Percentiles rank a stretch among this genome's conserved stretches.
These are phyloP conservation scores for Oryzias dopingdopingensis DNA, from an alignment of 2,797 vertebrate genomes.

Conservation along the genomic window DNA sequence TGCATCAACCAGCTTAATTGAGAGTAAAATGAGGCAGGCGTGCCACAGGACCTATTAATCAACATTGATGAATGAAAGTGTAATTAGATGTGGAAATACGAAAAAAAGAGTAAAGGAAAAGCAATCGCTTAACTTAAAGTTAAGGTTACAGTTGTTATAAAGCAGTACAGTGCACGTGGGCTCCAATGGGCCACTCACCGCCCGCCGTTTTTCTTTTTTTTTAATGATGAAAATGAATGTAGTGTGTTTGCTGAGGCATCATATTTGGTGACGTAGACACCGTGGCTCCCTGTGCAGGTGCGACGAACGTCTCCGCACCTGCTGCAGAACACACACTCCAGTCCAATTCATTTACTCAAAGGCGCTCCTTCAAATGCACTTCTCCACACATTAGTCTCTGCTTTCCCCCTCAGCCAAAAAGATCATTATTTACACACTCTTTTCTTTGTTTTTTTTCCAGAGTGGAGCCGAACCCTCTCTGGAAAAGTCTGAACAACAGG, in stretches of 20 bases:
- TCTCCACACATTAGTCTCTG: conserved; percentile 45
- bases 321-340: conserved; percentile 46
- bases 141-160: conserved; percentile 65
- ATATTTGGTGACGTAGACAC: conserved; percentile 58
- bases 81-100: conserved; percentile 82
- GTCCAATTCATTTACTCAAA: conserved; percentile 64
- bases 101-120: conserved; percentile 43
- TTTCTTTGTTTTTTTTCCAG: too few species aligned
- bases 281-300: conserved; percentile 48
- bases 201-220: conserved; percentile 22
- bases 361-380: conserved; percentile 50
- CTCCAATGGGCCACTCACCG: conserved; percentile 12
- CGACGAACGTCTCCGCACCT: conserved; percentile 61
- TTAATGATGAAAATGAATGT: conserved; percentile 19
- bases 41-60: conserved; percentile 82
- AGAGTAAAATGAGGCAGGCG: conserved; percentile 83
- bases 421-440: conserved; percentile 31
- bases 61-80: conserved; percentile 81
- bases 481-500: too few species aligned
- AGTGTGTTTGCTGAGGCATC: conserved; percentile 64
- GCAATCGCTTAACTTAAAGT: conserved; percentile 75
- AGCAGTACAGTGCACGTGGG: conserved; percentile 54
- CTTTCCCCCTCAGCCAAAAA: conserved; percentile 21
- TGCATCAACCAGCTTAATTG: conserved; percentile 82
- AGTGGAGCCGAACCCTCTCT: too few species aligned